Evolutionary conservation across 2,888 invertebrate species (phyloP).

Genomic region (Mycalesis mineus): DNA sequence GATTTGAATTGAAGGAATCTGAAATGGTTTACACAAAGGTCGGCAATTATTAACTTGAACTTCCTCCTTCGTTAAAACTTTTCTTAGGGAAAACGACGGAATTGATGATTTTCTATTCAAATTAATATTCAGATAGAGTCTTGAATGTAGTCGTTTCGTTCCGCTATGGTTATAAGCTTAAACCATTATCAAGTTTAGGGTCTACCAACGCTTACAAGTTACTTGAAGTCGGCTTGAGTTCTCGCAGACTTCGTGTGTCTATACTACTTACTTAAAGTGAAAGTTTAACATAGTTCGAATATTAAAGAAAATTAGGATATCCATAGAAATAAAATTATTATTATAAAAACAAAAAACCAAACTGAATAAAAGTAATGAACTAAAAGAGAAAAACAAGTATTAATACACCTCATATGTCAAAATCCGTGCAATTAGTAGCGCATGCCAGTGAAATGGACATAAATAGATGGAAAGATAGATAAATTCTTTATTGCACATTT

Average conservation of each 20-base stretch:
- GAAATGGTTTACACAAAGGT: constrained; percentile 20
- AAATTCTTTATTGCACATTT: too few relatives aligned
- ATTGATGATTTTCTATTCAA: constrained; percentile 38
- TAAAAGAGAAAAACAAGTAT: too few relatives aligned
- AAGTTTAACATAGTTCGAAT: too few relatives aligned
- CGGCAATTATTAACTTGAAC: constrained; percentile 16
- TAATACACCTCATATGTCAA: too few relatives aligned
- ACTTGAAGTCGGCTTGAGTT: neutral
- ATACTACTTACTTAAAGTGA: neutral
- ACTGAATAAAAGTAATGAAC: too few relatives aligned
- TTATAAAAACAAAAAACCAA: too few relatives aligned
- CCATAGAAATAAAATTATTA: too few relatives aligned
- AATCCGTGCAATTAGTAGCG: too few relatives aligned
- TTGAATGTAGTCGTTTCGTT: neutral
- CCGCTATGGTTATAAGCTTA: neutral
- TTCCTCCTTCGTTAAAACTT: constrained; percentile 24
- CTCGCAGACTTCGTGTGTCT: neutral
- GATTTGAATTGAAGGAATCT: neutral
- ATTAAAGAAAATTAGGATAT: too few relatives aligned
- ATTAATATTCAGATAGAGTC: constrained; percentile 35
- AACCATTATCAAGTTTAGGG: neutral
- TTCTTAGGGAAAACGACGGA: constrained; percentile 32
- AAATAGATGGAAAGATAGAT: too few relatives aligned
- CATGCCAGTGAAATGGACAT: too few relatives aligned
- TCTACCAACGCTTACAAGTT: neutral